A percentile compares a stretch with the other conserved stretches of the same genome.
These are phyloP conservation scores for Drosophila oshimai DNA, from an alignment of 1,140 invertebrate genomes.

Conservation along the genomic window DNA sequence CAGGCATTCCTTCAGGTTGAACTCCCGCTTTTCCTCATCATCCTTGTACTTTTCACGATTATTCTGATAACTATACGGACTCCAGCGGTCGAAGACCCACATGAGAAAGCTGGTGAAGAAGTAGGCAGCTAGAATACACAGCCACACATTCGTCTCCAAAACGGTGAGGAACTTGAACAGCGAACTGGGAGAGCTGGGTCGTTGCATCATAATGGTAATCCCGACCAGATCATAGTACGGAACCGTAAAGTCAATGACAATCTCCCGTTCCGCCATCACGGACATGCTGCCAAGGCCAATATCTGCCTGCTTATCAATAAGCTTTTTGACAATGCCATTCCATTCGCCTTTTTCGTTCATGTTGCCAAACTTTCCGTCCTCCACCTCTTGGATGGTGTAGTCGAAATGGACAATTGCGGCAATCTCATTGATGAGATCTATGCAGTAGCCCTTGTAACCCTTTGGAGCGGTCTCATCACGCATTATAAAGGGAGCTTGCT, in stretches of 20 bases:
- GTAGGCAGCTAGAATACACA: conserved; percentile 97
- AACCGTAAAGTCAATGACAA: conserved; percentile 97
- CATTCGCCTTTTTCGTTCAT: conserved; percentile 94
- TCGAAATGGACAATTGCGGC: conserved; percentile 92
- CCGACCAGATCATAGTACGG: conserved; percentile 98
- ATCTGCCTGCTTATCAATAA: conserved; percentile 95
- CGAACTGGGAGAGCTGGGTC: conserved; percentile 89
- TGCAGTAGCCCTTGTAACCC: conserved; percentile 94
- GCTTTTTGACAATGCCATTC: conserved; percentile 95
- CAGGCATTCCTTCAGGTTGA: conserved; percentile 97
- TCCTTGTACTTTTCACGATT: conserved; percentile 96
- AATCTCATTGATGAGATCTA: conserved; percentile 95
- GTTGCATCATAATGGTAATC: conserved; percentile 90
- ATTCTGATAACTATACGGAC: conserved; percentile 98
- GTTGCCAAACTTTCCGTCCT: conserved; percentile 91
- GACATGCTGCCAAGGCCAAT: conserved; percentile 94
- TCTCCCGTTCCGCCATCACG: conserved; percentile 97
- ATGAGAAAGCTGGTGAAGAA: conserved; percentile 97
- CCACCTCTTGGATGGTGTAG: conserved; percentile 91
- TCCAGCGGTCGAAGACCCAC: conserved; percentile 98
- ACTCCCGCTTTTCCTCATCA: conserved; percentile 97
- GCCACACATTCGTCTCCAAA: conserved; percentile 97
- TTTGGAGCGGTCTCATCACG: conserved; percentile 86
- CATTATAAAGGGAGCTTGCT: conserved; percentile 96
- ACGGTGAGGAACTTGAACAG: conserved; percentile 99